Base-by-base conservation (phyloP, 2,888 invertebrate genomes). In the Entomobrya multifasciata region DNA sequence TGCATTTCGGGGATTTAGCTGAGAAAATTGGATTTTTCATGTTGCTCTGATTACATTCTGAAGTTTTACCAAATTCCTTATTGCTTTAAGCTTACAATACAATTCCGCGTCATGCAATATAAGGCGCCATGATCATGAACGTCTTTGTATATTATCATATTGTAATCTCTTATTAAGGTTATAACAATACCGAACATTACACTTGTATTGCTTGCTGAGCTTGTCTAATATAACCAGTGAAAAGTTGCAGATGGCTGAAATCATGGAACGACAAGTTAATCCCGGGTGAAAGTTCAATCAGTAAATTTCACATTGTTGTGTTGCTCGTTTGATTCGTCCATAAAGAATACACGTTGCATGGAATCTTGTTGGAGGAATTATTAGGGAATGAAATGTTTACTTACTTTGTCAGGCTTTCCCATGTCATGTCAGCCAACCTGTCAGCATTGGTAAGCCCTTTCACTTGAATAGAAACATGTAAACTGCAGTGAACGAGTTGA, bases 211-310 rank as follows among this genome's bases (percentile, higher is more conserved):
- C 67, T 20, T 8, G 17, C 27, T 20, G n/a, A 27, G 36, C 41
- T 49, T 20, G n/a, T 25, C 13, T n/a, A 36, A 52, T 20, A 2
- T 49, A 27, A 44, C 1, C 11, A 52, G n/a, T 74, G 74, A 74
- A 74, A 52, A 52, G 74, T 72, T 81, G 30, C 81, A 70, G 81
- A 81, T 81, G 81, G 55, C 13, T 70, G 82, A 60, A 82, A 82
- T 82, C 82, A 74, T 47, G 74, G 47, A 82, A 74, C 47, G 82
- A 82, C 74, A 82, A 82, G 82, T 82, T 82, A 82, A 82, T 82
- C 82, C 74, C 47, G 70, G 82, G 82, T 82, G 82, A 82, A 82
- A 82, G 82, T 82, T 82, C 82, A 82, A 82, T 82, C 72, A 62
- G 74, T 74, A 72, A 82, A 82, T 74, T 82, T 74, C 41, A 36